Evolutionary conservation across 2,888 invertebrate species (phyloP).

Genomic region (Caenorhabditis japonica): DNA sequence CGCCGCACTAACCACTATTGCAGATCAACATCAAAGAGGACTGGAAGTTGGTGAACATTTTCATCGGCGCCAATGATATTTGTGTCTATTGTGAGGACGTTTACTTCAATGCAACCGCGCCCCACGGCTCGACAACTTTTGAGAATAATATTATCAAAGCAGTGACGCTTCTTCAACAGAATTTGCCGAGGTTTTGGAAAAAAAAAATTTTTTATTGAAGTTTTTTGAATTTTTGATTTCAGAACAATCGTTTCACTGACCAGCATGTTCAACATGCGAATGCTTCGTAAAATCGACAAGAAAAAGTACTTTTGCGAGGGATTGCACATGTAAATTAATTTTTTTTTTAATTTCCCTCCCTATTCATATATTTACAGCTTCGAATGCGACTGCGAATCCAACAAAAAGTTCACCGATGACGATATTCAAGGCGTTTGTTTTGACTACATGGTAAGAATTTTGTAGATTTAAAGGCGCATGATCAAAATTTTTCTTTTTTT

Average conservation of each 20-base stretch:
- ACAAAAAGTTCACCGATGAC: conserved; percentile 55
- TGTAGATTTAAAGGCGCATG: no score
- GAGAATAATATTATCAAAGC: conserved; percentile 55
- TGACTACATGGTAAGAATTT: conserved; percentile 56
- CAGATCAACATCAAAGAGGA: conserved; percentile 64
- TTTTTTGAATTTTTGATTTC: not conserved
- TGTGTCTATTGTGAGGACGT: conserved; percentile 65
- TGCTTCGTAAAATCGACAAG: conserved; percentile 59
- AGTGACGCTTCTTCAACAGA: conserved; percentile 60
- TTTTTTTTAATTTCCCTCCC: no score
- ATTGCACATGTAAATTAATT: conserved; percentile 54
- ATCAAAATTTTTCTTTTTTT: no score
- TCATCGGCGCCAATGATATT: conserved; percentile 72
- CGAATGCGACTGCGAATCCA: conserved; percentile 64
- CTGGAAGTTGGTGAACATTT: conserved; percentile 72
- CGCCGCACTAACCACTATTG: conserved; percentile 1
- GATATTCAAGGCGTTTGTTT: conserved; percentile 60
- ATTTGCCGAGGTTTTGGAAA: conserved; percentile 52
- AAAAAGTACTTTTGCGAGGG: conserved; percentile 60
- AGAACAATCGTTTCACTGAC: conserved; percentile 63
- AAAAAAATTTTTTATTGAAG: not conserved
- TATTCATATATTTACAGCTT: conserved; percentile 32
- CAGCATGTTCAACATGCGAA: conserved; percentile 67
- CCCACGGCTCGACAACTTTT: conserved; percentile 53
- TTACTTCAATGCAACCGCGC: conserved; percentile 42